Evolutionary conservation across 2,113 vertebrate species (phyloP).

Genomic region (Pandion haliaetus): DNA sequence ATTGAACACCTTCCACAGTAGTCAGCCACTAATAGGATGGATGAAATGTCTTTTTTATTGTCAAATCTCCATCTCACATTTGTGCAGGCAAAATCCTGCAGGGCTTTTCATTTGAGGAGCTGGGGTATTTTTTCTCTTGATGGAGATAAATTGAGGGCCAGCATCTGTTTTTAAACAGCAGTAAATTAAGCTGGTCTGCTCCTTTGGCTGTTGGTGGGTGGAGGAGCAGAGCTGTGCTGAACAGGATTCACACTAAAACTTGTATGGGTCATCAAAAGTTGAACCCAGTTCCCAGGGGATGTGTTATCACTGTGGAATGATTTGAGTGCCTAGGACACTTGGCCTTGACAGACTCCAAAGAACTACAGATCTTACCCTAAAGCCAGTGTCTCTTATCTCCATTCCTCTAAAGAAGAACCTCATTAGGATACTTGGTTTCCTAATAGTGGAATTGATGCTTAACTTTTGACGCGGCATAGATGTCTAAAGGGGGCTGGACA

Average conservation of each 20-base stretch:
- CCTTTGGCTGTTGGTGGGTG: not conserved
- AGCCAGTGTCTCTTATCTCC: not conserved
- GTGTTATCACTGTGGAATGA: not conserved
- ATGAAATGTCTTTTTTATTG: slow-evolving; percentile 67
- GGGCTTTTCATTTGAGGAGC: slow-evolving; percentile 45
- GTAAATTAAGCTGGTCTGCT: slow-evolving; percentile 26
- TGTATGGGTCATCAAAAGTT: not conserved
- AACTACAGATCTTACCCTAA: not conserved
- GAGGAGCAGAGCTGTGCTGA: not conserved
- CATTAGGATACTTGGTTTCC: not conserved
- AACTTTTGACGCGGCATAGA: not conserved
- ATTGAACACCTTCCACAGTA: slow-evolving; percentile 71
- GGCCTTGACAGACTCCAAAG: not conserved
- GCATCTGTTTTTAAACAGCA: slow-evolving; percentile 70
- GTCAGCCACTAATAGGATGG: slow-evolving; percentile 77
- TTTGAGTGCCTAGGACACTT: not conserved
- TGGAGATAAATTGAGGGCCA: slow-evolving; percentile 59
- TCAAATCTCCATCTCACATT: slow-evolving; percentile 60
- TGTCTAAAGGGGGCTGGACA: not conserved
- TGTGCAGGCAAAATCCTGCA: slow-evolving; percentile 55
- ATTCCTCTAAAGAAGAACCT: not conserved
- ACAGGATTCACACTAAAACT: not conserved
- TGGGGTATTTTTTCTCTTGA: slow-evolving; percentile 40
- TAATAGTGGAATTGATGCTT: not conserved
- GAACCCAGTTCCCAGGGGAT: not conserved